Evolutionary conservation across 2,888 invertebrate genomes (phyloP), one percentile per base, ranked within the genome.

Genomic region (Hesperia comma): DNA sequence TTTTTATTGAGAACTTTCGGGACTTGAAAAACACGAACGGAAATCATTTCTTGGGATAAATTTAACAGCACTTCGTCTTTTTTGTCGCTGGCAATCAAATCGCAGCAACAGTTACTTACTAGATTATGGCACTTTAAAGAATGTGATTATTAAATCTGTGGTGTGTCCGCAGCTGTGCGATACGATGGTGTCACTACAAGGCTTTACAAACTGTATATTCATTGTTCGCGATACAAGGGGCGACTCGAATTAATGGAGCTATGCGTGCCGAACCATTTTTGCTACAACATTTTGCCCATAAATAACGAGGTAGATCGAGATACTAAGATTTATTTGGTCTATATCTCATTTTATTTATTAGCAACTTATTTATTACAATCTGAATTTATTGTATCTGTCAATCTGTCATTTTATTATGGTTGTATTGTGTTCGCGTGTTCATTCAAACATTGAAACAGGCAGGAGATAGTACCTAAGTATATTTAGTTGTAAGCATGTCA

Each of bases 181-280:
- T 10, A 21, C 4, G 2, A 61, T 61, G 66, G 66, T 51, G 32
- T 7, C 58, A 32, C 53, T 66, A 60, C 60, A 66, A 64, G 58
- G 66, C 57, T 60, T 60, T 51, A 17, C 66, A 41, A 66, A 66
- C 61, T 49, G 60, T 66, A 37, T 57, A 61, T 67, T 67, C 66
- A 67, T 67, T 67, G 66, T 61, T 67, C 61, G 55, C 66, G 49
- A 61, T 67, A 67, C 66, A 61, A 67, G 66, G 60, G 66, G 66
- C 54, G 66, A 67, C 66, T 67, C 66, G 40, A 61, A 60, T 55
- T 67, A 67, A 67, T 67, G 55, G 66, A 43, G 33, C 64, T 66
- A 66, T 61, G 43, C 46, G 21, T 56, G 21, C 49, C 46, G 49
- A 49, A 67, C 61, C 61, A 67, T 67, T 67, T 64, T 61, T 67